Conservation (phyloP, 2,797 vertebrate species). For the Esox lucius region DNA sequence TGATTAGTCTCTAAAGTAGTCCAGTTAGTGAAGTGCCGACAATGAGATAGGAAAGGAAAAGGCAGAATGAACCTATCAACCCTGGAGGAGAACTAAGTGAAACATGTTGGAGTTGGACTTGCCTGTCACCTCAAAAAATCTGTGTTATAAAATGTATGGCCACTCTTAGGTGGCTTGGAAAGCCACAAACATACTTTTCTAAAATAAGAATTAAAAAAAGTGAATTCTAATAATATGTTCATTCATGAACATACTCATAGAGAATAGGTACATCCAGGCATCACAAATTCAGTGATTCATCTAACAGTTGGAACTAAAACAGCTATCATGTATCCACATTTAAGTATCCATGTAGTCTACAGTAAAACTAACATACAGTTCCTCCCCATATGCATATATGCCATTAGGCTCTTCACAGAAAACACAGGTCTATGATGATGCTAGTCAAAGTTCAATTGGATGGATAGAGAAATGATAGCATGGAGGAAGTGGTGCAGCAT, state of each 20-base stretch:
- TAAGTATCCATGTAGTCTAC: background rate
- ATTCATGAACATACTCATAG: conserved; percentile 50
- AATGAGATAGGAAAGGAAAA: background rate
- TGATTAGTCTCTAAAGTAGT: conserved; percentile 13
- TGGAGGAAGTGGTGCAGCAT: background rate
- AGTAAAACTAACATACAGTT: too few species aligned
- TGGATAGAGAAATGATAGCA: background rate
- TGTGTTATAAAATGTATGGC: background rate
- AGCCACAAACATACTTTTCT: background rate
- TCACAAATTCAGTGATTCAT: conserved; percentile 16
- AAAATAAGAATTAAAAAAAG: background rate
- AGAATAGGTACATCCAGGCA: conserved; percentile 22
- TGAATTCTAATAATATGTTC: conserved; percentile 12
- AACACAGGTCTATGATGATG: too few species aligned
- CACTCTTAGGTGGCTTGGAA: background rate
- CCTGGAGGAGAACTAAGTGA: background rate
- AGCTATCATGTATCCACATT: background rate
- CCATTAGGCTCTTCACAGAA: too few species aligned
- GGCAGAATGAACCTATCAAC: background rate
- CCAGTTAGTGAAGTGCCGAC: conserved; percentile 7
- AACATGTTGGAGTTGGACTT: background rate
- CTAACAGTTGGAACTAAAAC: background rate
- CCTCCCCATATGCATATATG: too few species aligned
- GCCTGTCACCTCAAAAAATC: background rate
- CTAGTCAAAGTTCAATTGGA: background rate